Evolutionary conservation across 2,888 invertebrate genomes (phyloP), one percentile per base, ranked within the genome.

Genomic region (Dioctria rufipes): DNA sequence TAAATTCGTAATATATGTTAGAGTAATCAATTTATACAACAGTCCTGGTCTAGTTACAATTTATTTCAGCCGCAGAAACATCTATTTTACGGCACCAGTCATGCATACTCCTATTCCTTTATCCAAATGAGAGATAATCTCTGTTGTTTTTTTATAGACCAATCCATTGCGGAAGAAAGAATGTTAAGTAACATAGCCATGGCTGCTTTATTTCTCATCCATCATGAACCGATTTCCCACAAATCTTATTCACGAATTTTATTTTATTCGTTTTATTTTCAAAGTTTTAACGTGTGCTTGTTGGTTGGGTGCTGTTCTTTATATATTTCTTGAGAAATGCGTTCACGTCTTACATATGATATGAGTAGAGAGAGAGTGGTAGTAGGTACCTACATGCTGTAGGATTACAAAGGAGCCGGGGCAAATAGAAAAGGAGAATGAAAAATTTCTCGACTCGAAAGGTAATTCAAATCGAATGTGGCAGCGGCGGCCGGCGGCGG

Each of bases 381-480:
- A 5, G 46, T 8, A 46, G 5, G 46, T 5, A 46, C 4, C 46
- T 11, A 11, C 5, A 54, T 54, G 54, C 9, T 11, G 54, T 11
- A 54, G 54, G 6, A 11, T 5, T 11, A 9, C 5, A 5, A 43
- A 9, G 37, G 46, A 43, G 43, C 42, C 5, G 5, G 9, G 66
- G 43, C 42, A 43, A 43, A 43, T 11, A 6, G 42, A 37, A 40
- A n/a, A 43, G 13, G 37, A 13, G n/a, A 43, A 11, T 9, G 43
- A 66, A 66, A 66, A 66, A 42, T 66, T 43, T 66, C 66, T 42
- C 6, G 11, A n/a, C 11, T n/a, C 9, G 66, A 42, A 66, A 66
- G n/a, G n/a, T n/a, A n/a, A n/a, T n/a, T 66, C 66, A 66, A 66
- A 66, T 66, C n/a, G 66, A 66, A 66, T 66, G 66, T 43, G 66